A percentile compares a stretch with the other conserved stretches of the same genome.
phyloP scores from a whole-genome alignment of 2,888 invertebrate species.

The Punctoribates punctum region DNA sequence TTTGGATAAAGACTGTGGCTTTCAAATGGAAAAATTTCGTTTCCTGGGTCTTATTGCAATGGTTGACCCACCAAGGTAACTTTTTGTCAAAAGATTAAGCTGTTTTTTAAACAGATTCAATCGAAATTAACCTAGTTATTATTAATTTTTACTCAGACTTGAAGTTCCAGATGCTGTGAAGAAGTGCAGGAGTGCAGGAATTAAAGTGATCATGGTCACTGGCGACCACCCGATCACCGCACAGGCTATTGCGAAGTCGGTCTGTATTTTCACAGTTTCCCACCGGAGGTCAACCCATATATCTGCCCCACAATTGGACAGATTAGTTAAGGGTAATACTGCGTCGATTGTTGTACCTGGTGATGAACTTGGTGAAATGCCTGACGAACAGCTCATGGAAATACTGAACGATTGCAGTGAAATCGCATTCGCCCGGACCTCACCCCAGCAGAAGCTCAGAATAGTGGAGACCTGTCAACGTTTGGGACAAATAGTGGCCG shows the following conservation, averaged over 20 bases:
- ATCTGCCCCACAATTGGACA: too few species aligned
- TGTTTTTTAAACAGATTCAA: too few species aligned
- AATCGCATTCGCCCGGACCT: conserved; percentile 56
- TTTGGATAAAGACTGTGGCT: conserved; percentile 52
- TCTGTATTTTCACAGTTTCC: conserved; percentile 56
- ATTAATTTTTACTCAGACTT: too few species aligned
- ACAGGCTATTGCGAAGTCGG: conserved; percentile 53
- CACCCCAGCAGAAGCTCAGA: conserved; percentile 55
- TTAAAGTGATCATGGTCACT: conserved; percentile 56
- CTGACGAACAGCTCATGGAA: conserved; percentile 9
- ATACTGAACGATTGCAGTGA: conserved; percentile 19
- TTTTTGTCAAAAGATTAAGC: too few species aligned
- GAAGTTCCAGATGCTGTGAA: conserved; percentile 53
- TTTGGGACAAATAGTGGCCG: conserved; percentile 50
- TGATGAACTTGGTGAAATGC: conserved; percentile 12
- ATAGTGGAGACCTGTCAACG: conserved; percentile 50
- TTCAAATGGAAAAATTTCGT: conserved; percentile 51
- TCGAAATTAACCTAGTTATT: too few species aligned
- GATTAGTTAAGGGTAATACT: not conserved
- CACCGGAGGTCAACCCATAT: conserved; percentile 28
- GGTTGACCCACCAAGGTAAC: conserved; percentile 52
- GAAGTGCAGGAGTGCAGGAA: conserved; percentile 54
- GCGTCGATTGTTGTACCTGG: conserved; percentile 38
- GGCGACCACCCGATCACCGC: conserved; percentile 51
- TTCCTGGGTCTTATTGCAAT: conserved; percentile 53